Base-by-base conservation (phyloP, 1,140 invertebrate genomes). In the Teleogryllus occipitalis region DNA sequence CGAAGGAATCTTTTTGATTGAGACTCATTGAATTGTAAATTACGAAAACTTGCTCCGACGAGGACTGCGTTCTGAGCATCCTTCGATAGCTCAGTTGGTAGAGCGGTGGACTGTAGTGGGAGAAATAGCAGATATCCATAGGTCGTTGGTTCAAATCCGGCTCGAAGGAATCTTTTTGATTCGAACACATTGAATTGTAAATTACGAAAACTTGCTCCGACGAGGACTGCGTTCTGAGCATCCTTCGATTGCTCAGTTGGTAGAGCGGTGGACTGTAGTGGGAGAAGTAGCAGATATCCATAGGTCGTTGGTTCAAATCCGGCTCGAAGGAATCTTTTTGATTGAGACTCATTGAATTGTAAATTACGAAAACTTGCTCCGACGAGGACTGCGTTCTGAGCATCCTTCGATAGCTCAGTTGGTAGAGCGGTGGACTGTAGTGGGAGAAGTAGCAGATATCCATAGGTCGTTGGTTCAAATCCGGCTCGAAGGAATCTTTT, bases 301-400 rank as follows among this genome's bases (percentile, higher is more conserved):
- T 89, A 89, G 88, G 89, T 90, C 90, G 89, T 90, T 91, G 90
- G 90, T 90, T 90, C 87, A 88, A 90, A 90, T 89, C 89, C 90
- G 89, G 90, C 88, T 90, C 90, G 90, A 90, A 90, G 89, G 90
- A 90, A 83, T 65, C 7, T 7, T 65, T 65, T 39, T 39, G 27
- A 39, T 39, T 39, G 1, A n/a, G n/a, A n/a, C n/a, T n/a, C n/a
- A n/a, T n/a, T n/a, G n/a, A n/a, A n/a, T n/a, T n/a, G n/a, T n/a
- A n/a, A n/a, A n/a, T n/a, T n/a, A n/a, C n/a, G n/a, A n/a, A n/a
- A n/a, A n/a, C n/a, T n/a, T n/a, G n/a, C 27, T 1, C 5, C 27
- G 27, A 2, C 27, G 27, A 2, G 1, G 27, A 39, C 5, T 39
- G 27, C 27, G 27, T 39, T 1, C 1, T 39, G 27, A 5, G 27